Percentiles rank a stretch among this genome's conserved stretches.
phyloP scores from a whole-genome alignment of 2,888 invertebrate species.

The Gortyna flavago region DNA sequence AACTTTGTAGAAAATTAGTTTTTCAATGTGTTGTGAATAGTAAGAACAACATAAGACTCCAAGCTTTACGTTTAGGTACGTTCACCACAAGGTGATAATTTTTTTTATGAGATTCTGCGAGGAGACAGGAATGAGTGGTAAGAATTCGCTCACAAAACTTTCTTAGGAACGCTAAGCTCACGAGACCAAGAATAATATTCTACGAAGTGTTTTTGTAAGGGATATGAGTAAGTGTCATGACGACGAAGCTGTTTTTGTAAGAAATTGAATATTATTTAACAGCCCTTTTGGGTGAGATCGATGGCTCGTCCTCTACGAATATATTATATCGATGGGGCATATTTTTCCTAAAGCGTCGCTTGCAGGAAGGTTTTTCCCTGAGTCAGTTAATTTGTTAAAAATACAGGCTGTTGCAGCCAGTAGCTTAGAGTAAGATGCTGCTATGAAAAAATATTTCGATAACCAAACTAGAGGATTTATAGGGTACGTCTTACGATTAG shows the following conservation, averaged over 20 bases:
- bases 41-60: background rate
- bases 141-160: slow-evolving; percentile 11
- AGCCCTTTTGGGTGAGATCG: slow-evolving; percentile 25
- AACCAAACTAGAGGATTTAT: background rate
- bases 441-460: background rate
- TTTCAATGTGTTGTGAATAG: background rate
- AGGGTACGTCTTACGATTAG: background rate
- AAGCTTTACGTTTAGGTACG: background rate
- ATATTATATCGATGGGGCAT: slow-evolving; percentile 19
- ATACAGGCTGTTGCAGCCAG: slow-evolving; percentile 19
- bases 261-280: slow-evolving; percentile 47
- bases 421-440: background rate
- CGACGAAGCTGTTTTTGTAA: slow-evolving; percentile 34
- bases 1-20: background rate
- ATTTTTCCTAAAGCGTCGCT: slow-evolving; percentile 16
- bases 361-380: slow-evolving; percentile 1
- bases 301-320: slow-evolving; percentile 29
- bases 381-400: background rate
- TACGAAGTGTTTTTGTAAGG: slow-evolving; percentile 43
- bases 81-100: background rate
- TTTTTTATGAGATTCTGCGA: background rate
- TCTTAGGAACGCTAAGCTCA: slow-evolving; percentile 26
- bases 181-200: slow-evolving; percentile 43
- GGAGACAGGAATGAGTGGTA: background rate
- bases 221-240: slow-evolving; percentile 50